These are phyloP conservation scores for Penaeus japonicus DNA, from an alignment of 1,140 invertebrate species.

Conservation along the genomic window DNA sequence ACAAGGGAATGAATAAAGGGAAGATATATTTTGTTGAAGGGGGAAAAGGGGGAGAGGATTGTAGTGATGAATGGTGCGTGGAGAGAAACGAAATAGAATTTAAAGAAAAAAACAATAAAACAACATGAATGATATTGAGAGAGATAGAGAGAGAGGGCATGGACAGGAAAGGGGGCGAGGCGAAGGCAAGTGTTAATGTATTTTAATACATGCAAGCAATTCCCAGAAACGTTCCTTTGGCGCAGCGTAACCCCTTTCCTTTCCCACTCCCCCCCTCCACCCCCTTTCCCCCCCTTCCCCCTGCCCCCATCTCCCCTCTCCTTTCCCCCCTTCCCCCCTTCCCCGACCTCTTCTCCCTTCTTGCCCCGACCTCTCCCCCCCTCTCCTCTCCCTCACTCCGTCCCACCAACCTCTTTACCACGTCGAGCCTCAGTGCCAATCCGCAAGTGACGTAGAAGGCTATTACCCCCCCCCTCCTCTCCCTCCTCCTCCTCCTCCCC, in stretches of 20 bases:
- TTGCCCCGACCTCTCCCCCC: neutral
- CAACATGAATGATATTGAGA: neutral
- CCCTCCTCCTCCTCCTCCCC: constrained; percentile 15
- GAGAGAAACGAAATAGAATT: too few species aligned
- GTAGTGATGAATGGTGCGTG: too few species aligned
- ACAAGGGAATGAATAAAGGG: too few species aligned
- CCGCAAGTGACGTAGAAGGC: neutral
- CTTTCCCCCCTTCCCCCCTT: neutral
- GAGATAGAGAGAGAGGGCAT: neutral
- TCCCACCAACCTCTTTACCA: neutral
- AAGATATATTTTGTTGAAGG: too few species aligned
- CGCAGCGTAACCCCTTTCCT: neutral
- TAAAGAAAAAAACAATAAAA: neutral
- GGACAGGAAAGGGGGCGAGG: neutral
- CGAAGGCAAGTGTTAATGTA: neutral
- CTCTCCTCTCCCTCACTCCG: neutral
- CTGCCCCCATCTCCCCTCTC: neutral
- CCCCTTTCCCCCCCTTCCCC: neutral
- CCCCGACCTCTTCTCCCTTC: neutral
- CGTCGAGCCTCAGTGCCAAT: neutral
- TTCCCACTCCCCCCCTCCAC: neutral
- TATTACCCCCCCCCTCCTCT: neutral
- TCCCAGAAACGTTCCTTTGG: too few species aligned
- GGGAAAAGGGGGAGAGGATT: too few species aligned
- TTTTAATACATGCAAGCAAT: neutral